Base-by-base conservation (phyloP, 1,140 invertebrate species). In the Saccostrea cuccullata region DNA sequence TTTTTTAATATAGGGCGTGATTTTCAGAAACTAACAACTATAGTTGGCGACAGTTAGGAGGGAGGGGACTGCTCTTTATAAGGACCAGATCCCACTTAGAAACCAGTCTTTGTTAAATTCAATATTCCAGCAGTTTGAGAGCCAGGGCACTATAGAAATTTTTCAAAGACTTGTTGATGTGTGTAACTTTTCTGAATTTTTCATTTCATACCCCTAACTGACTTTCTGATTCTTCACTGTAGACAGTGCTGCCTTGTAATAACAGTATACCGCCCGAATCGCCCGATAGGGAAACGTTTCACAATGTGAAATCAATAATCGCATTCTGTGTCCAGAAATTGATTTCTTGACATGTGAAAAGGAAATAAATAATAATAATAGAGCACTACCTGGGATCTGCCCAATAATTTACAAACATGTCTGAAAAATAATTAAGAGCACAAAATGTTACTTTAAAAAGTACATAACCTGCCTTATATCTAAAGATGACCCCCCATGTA, bases 341-440 rank as follows among this genome's bases (percentile, higher is more conserved):
- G 82, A 84, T 84, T 84, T 84, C 82, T 84, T 84, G 82, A 84
- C 82, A 84, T 36, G n/a, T 84, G 47, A 84, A 84, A 84, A 84
- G 82, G 55, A 56, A 84, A 84, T 56, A 23, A 56, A 84, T 55
- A 55, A 84, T 55, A 23, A 77, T 30, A 77, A 77, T 13, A 30
- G 23, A 36, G 26, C 9, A 77, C 70, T 36, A 77, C 30, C 15
- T 5, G 70, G 26, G 30, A 77, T 26, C 70, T 30, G 70, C 26
- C 70, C 30, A 77, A 36, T 36, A 77, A 77, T 77, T 77, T 77
- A 77, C 70, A 77, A 23, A 26, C 26, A 12, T 15, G 23, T 23
- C 26, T 36, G 70, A 77, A 77, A 77, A 77, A 30, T 77, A 77
- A 77, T 77, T 77, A 30, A 77, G 8, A 77, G 70, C 70, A 30